These are phyloP conservation scores for Rhincodon typus DNA, from an alignment of 2,797 vertebrate genomes.

Conservation along the genomic window DNA sequence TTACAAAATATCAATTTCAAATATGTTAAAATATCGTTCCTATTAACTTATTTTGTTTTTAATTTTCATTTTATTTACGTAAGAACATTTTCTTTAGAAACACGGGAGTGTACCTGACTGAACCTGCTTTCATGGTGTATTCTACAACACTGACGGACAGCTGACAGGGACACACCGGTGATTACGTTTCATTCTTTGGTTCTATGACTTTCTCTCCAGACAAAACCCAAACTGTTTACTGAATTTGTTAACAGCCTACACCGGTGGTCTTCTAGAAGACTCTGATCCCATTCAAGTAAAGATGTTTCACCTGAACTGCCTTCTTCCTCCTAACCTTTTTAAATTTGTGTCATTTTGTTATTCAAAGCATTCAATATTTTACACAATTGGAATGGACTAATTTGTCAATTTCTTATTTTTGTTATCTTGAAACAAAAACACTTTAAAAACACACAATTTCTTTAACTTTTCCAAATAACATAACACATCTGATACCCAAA, in stretches of 20 bases:
- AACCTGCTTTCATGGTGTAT: not conserved
- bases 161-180: too few species aligned
- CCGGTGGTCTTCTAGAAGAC: not conserved
- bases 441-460: too few species aligned
- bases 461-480: not conserved
- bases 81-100: not conserved
- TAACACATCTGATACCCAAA: not conserved
- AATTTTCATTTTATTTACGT: not conserved
- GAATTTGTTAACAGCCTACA: not conserved
- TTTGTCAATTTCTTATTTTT: not conserved
- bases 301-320: not conserved
- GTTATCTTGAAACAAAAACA: too few species aligned
- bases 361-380: not conserved
- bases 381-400: not conserved
- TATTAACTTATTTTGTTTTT: not conserved
- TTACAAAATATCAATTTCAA: not conserved
- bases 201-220: not conserved
- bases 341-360: not conserved
- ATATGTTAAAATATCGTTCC: not conserved
- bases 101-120: not conserved
- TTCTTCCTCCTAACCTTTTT: not conserved
- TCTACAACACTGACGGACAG: not conserved
- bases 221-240: not conserved
- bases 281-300: not conserved
- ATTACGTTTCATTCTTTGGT: too few species aligned